Evolutionary conservation across 2,113 vertebrate species (phyloP).

Genomic region (Gobio gobio): DNA sequence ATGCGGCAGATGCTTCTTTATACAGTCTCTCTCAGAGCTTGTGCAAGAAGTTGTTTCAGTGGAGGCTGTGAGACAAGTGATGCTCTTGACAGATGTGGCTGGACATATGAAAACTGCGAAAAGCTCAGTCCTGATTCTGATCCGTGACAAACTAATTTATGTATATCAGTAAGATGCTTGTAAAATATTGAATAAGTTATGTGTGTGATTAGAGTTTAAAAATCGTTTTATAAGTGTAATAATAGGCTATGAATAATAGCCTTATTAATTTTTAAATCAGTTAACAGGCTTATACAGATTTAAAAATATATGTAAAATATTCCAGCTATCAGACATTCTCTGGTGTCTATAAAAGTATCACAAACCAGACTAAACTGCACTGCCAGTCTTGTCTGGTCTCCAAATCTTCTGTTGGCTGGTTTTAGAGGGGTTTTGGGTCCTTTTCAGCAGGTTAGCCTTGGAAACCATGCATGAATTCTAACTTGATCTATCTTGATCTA

Average conservation of each 20-base stretch:
- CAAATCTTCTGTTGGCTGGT: not conserved
- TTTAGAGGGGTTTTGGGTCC: not conserved
- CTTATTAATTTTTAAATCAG: not conserved
- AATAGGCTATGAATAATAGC: not conserved
- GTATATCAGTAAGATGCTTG: not conserved
- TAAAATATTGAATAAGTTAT: not conserved
- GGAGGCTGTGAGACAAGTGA: not conserved
- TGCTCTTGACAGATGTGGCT: not conserved
- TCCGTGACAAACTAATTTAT: not conserved
- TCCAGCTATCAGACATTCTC: not conserved
- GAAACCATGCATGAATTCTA: not conserved
- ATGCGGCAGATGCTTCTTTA: not conserved
- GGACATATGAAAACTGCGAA: not conserved
- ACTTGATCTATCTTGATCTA: not conserved
- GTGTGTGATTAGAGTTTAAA: not conserved
- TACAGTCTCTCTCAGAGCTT: not conserved
- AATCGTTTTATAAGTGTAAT: not conserved
- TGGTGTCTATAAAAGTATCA: not conserved
- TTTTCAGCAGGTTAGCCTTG: not conserved
- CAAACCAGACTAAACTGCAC: not conserved
- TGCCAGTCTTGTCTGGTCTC: not conserved
- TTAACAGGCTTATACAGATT: not conserved
- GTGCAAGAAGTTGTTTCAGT: conserved; percentile 7
- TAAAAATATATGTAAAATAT: not conserved
- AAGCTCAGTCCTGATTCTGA: too few relatives aligned